Conservation (phyloP, 1,140 invertebrate species). For the Caenorhabditis remanei region DNA sequence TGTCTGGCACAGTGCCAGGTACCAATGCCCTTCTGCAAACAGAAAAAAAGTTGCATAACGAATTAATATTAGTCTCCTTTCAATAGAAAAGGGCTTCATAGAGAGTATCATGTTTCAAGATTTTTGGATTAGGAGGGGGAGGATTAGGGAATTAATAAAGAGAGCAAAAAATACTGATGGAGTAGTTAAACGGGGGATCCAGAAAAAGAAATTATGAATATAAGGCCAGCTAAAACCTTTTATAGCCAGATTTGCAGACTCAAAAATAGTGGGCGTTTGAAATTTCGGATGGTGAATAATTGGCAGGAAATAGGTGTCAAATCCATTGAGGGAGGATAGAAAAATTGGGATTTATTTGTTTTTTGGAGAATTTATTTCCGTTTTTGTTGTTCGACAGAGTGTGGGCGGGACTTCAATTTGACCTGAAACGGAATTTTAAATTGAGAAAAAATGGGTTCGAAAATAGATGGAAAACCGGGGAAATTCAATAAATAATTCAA, state of each 20-base stretch:
- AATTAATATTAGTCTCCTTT: neutral
- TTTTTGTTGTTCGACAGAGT: too few relatives aligned
- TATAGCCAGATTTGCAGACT: neutral
- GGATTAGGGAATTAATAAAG: slow-evolving; percentile 1
- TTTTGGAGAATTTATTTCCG: too few relatives aligned
- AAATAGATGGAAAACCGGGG: neutral
- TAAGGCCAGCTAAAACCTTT: neutral
- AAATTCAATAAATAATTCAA: neutral
- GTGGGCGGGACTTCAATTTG: too few relatives aligned
- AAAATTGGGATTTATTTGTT: too few relatives aligned
- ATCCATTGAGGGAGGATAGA: too few relatives aligned
- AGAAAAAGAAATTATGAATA: too few relatives aligned
- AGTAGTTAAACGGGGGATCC: neutral
- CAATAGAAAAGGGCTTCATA: neutral
- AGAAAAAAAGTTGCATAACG: slow-evolving; percentile 5
- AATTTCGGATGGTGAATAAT: too few relatives aligned
- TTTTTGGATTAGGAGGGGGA: neutral
- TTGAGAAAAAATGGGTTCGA: neutral
- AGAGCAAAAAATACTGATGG: neutral
- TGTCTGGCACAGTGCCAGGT: neutral
- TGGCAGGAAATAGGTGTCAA: too few relatives aligned
- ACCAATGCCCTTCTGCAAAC: slow-evolving; percentile 5
- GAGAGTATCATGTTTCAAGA: neutral
- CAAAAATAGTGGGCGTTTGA: too few relatives aligned
- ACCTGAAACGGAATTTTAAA: too few relatives aligned